phyloP scores from a whole-genome alignment of 2,888 invertebrate species.

The Pyrochroa serraticornis region DNA sequence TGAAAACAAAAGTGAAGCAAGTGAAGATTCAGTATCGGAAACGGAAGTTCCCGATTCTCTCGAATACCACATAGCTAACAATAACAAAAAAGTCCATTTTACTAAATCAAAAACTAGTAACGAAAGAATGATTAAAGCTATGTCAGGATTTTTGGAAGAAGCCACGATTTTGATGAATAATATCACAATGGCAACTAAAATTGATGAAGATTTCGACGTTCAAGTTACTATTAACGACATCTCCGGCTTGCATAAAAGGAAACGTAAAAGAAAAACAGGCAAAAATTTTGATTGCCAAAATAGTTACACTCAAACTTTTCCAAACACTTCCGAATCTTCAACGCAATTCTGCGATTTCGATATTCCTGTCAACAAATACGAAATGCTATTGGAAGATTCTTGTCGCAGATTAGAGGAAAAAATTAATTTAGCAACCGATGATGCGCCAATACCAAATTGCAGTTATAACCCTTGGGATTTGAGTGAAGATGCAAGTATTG shows the following conservation, averaged over 20 bases:
- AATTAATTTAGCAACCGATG: conserved; percentile 35
- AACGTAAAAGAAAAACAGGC: conserved; percentile 22
- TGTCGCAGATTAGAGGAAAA: conserved; percentile 52
- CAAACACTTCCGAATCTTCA: conserved; percentile 22
- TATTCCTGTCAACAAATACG: conserved; percentile 53
- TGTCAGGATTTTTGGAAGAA: conserved; percentile 57
- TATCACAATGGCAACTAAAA: conserved; percentile 44
- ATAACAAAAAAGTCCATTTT: conserved; percentile 47
- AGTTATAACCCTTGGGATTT: conserved; percentile 35
- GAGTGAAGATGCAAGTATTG: conserved; percentile 51
- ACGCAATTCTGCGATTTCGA: conserved; percentile 36
- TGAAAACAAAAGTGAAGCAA: conserved; percentile 10
- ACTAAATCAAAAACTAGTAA: conserved; percentile 27
- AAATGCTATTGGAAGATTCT: conserved; percentile 50
- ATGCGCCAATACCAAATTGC: not conserved
- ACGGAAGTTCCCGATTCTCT: conserved; percentile 42
- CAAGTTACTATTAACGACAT: conserved; percentile 50
- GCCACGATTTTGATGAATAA: conserved; percentile 55
- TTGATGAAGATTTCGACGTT: conserved; percentile 48
- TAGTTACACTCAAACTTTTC: conserved; percentile 40
- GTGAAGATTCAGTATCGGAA: conserved; percentile 23
- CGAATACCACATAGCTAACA: conserved; percentile 43
- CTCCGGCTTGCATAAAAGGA: conserved; percentile 30
- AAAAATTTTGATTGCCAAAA: conserved; percentile 16
- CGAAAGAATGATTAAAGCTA: conserved; percentile 51